Evolutionary conservation across 2,888 invertebrate species (phyloP).

Genomic region (Brachypalpus laphriformis): DNA sequence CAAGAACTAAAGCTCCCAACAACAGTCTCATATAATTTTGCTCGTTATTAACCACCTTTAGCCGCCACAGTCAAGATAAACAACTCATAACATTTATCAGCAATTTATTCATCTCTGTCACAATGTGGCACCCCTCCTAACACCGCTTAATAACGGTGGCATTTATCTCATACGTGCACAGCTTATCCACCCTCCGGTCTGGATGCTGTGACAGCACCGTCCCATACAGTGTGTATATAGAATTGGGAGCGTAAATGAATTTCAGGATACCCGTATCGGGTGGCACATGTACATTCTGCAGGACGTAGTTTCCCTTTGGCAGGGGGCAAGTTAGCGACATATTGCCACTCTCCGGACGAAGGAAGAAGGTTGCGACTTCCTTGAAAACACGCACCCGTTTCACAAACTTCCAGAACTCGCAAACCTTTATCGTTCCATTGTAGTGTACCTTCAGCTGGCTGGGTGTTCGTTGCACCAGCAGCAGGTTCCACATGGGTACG

Average conservation of each 20-base stretch:
- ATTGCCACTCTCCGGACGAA: slow-evolving; percentile 75
- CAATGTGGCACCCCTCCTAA: slow-evolving; percentile 52
- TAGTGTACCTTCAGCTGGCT: slow-evolving; percentile 75
- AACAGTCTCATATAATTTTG: background rate
- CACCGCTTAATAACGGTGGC: slow-evolving; percentile 78
- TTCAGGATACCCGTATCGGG: slow-evolving; percentile 77
- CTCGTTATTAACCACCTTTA: background rate
- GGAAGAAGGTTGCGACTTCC: slow-evolving; percentile 76
- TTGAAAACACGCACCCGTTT: slow-evolving; percentile 77
- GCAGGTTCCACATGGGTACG: slow-evolving; percentile 77
- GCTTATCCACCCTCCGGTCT: slow-evolving; percentile 72
- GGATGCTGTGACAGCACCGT: slow-evolving; percentile 75
- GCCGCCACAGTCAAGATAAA: background rate
- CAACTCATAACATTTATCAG: slow-evolving; percentile 21
- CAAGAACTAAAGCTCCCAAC: background rate
- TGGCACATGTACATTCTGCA: slow-evolving; percentile 77
- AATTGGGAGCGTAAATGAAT: slow-evolving; percentile 78
- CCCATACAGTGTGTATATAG: slow-evolving; percentile 76
- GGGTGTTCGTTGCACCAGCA: slow-evolving; percentile 75
- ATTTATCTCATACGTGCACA: slow-evolving; percentile 78
- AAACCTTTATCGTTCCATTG: slow-evolving; percentile 77
- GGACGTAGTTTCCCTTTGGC: slow-evolving; percentile 76
- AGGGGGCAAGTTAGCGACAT: slow-evolving; percentile 79
- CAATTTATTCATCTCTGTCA: slow-evolving; percentile 40
- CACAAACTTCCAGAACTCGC: slow-evolving; percentile 78